A percentile compares a stretch with the other conserved stretches of the same genome.
Conservation (phyloP, 1,140 invertebrate genomes). For the Chironomus striatipennis region DNA sequence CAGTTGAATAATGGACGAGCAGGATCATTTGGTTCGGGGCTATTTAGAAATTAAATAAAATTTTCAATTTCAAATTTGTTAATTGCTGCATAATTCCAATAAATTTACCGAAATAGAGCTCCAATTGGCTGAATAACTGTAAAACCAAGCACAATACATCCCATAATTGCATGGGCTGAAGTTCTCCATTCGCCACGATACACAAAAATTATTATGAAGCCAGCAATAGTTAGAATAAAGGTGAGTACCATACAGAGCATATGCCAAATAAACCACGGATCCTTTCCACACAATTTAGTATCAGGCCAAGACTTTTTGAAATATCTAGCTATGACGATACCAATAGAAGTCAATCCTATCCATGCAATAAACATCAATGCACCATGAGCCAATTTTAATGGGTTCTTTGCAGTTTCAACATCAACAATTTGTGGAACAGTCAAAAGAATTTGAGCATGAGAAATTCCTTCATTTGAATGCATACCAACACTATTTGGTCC, state of each 20-base stretch:
- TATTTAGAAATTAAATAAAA: neutral
- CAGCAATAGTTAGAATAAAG: constrained; percentile 60
- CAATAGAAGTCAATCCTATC: constrained; percentile 73
- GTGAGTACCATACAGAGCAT: constrained; percentile 66
- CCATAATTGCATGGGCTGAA: constrained; percentile 63
- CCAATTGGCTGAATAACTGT: constrained; percentile 74
- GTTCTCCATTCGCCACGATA: constrained; percentile 62
- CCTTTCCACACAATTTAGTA: constrained; percentile 65
- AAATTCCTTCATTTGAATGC: constrained; percentile 46
- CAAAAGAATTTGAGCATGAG: constrained; percentile 45
- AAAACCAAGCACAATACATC: constrained; percentile 57
- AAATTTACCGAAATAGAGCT: constrained; percentile 56
- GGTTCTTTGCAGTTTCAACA: constrained; percentile 49
- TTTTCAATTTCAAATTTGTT: neutral
- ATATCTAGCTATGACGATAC: constrained; percentile 73
- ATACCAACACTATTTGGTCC: constrained; percentile 46
- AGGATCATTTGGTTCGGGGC: constrained; percentile 73
- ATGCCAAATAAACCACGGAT: constrained; percentile 83
- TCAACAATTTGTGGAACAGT: constrained; percentile 49
- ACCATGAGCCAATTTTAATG: constrained; percentile 60
- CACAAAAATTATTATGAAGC: constrained; percentile 69
- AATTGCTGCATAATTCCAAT: neutral
- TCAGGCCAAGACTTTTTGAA: constrained; percentile 77
- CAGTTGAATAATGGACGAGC: constrained; percentile 86
- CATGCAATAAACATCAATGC: constrained; percentile 82